Conservation (phyloP, 2,797 vertebrate species). For the Mastacembelus armatus region DNA sequence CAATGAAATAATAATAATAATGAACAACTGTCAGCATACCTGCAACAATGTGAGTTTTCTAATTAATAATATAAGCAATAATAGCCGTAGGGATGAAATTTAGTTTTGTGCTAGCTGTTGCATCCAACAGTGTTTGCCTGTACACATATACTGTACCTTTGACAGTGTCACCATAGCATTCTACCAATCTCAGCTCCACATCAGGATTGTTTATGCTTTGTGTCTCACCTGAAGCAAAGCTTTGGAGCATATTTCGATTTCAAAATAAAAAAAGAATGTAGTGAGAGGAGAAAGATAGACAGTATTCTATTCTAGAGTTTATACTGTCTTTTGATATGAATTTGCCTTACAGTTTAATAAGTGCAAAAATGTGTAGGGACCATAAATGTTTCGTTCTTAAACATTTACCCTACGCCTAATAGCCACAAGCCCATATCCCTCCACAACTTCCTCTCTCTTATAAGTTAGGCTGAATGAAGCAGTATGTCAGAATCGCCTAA, state of each 20-base stretch:
- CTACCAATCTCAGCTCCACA: constrained; percentile 29
- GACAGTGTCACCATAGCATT: constrained; percentile 36
- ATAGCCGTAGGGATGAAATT: constrained; percentile 32
- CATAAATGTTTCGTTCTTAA: background rate
- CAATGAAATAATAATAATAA: constrained; percentile 33
- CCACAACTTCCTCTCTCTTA: background rate
- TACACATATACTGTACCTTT: no score
- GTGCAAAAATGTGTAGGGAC: background rate
- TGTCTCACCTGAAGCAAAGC: constrained; percentile 41
- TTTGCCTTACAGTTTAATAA: background rate
- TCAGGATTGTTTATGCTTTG: constrained; percentile 23
- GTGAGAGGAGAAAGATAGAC: background rate
- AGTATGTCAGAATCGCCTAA: background rate
- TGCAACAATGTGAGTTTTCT: constrained; percentile 35
- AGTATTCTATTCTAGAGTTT: background rate
- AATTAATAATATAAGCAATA: constrained; percentile 38
- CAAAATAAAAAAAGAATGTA: constrained; percentile 19
- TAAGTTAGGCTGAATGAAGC: constrained; percentile 17
- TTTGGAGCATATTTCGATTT: constrained; percentile 18
- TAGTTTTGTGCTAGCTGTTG: background rate
- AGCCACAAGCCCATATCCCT: background rate
- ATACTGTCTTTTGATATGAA: background rate
- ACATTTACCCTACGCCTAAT: background rate
- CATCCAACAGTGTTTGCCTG: no score
- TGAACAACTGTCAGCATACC: constrained; percentile 37